Evolutionary conservation across 2,888 invertebrate genomes (phyloP), one percentile per base, ranked within the genome.

Genomic region (Caenorhabditis drosophilae): DNA sequence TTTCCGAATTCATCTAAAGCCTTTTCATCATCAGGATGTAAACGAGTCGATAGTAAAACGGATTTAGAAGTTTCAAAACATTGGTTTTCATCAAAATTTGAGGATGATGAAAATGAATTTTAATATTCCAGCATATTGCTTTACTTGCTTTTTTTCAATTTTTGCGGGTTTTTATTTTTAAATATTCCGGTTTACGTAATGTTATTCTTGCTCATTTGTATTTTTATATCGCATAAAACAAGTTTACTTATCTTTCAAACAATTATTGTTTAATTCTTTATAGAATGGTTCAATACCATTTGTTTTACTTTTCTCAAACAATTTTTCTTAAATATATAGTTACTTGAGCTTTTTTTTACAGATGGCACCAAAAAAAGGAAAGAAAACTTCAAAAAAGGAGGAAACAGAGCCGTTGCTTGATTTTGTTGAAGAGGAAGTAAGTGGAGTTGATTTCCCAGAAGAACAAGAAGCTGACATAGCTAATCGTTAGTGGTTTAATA

Each of bases 11-110:
- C 52, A 22, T 67, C 75, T 9, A 75, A 75, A 34, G 64, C 78
- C 2, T 81, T 76, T 53, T 81, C 81, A 3, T 67, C 74, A 1
- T 81, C 80, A 27, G 97, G 97, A 2, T 97, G 97, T 85, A 96
- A 95, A 85, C 87, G 91, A 75, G 88, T 96, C 36, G 89, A 89
- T 61, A 89, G 90, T 82, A 92, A 92, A 86, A 82, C 85, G 2
- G 82, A 84, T 58, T 46, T 84, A n/a, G 75, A 73, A 55, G 15
- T 73, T 20, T 11, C 42, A 42, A 6, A 20, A 12, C 11, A 20
- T 36, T 35, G 16, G 20, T n/a, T 27, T n/a, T 18, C 26, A 38
- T 27, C 45, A 60, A 54, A 54, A 45, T 50, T 50, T 54, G 12
- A 36, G 36, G 16, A 36, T n/a, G 36, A 36, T n/a, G 12, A 36